These are phyloP conservation scores for Yponomeuta plumbellus DNA, from an alignment of 2,888 invertebrate species.

Conservation along the genomic window DNA sequence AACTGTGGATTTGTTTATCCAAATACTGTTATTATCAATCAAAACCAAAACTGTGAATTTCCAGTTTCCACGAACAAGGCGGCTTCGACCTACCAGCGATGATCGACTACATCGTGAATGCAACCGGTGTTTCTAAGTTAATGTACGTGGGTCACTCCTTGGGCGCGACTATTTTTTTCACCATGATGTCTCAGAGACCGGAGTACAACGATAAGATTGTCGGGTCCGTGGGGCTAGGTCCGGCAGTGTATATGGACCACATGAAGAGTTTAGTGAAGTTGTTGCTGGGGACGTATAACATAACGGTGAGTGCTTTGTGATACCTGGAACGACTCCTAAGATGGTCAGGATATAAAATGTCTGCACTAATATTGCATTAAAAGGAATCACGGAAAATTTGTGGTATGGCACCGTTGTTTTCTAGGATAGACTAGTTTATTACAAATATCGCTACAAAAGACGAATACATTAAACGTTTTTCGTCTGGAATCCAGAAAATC, in stretches of 20 bases:
- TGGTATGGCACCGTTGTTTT: too few species aligned
- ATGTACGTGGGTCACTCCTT: slow-evolving; percentile 78
- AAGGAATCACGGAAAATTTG: too few species aligned
- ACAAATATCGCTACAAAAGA: too few species aligned
- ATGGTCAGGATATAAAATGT: too few species aligned
- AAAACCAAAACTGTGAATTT: slow-evolving; percentile 23
- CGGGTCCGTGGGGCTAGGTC: slow-evolving; percentile 70
- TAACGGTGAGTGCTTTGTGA: slow-evolving; percentile 40
- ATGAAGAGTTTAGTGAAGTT: slow-evolving; percentile 35
- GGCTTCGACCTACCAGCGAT: slow-evolving; percentile 74
- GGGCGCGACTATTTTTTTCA: slow-evolving; percentile 75
- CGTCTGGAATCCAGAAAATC: too few species aligned
- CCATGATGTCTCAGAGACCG: slow-evolving; percentile 71
- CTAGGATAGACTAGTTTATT: too few species aligned
- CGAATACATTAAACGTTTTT: too few species aligned
- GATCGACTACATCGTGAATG: slow-evolving; percentile 67
- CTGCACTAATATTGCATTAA: too few species aligned
- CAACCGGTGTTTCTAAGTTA: slow-evolving; percentile 54
- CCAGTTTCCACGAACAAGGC: slow-evolving; percentile 77
- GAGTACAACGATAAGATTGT: slow-evolving; percentile 73
- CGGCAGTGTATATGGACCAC: slow-evolving; percentile 66
- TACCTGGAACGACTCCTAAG: too few species aligned
- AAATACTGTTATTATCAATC: too few species aligned
- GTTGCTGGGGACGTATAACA: slow-evolving; percentile 38
- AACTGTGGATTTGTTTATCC: too few species aligned